Conservation (phyloP, 2,888 invertebrate genomes). For the Ecdyonurus torrentis region DNA sequence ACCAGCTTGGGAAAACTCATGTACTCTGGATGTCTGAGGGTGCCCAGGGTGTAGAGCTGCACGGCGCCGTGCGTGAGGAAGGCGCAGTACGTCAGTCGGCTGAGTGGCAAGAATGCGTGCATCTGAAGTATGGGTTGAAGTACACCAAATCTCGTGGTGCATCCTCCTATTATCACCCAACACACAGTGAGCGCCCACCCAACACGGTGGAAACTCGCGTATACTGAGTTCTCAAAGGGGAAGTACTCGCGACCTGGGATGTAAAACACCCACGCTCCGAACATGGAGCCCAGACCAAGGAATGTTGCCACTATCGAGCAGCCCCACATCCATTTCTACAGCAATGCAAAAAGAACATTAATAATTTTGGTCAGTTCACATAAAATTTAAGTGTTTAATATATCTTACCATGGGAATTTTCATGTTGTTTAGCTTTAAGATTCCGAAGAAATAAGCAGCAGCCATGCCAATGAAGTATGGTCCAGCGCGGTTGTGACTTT, state of each 20-base stretch:
- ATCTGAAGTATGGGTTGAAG: conserved; percentile 7
- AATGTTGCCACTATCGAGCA: conserved; percentile 6
- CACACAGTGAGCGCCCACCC: conserved; percentile 13
- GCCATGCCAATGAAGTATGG: conserved; percentile 17
- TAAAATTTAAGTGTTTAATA: background rate
- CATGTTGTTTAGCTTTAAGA: conserved; percentile 14
- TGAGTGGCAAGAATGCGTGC: conserved; percentile 30
- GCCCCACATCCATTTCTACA: conserved; percentile 8
- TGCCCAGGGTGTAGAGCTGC: conserved; percentile 44
- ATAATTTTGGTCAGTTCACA: no score
- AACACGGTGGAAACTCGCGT: conserved; percentile 13
- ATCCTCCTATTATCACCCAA: conserved; percentile 13
- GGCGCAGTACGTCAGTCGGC: conserved; percentile 52
- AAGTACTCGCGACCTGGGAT: conserved; percentile 13
- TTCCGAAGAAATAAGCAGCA: conserved; percentile 14
- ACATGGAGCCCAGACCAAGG: conserved; percentile 6
- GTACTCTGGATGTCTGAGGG: conserved; percentile 26
- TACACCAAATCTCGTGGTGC: conserved; percentile 14
- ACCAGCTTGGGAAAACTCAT: conserved; percentile 14
- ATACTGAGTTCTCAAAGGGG: conserved; percentile 14
- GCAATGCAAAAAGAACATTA: background rate
- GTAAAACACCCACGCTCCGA: conserved; percentile 12
- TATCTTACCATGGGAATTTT: conserved; percentile 15
- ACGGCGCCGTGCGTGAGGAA: conserved; percentile 55
- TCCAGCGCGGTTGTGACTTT: conserved; percentile 17